Base-by-base conservation (phyloP, 2,888 invertebrate species). In the Xylophagus ater region DNA sequence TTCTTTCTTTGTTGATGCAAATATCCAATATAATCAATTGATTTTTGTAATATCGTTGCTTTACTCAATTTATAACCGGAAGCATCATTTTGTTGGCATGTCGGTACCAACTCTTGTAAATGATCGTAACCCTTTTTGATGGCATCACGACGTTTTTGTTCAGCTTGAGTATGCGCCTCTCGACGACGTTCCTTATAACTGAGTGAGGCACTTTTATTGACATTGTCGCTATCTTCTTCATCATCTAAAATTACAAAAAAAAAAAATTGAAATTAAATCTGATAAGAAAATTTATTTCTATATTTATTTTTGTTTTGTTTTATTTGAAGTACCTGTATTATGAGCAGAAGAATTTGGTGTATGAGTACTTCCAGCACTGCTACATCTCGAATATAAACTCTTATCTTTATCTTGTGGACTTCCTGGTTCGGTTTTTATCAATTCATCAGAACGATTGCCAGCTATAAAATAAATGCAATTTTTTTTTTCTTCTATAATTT, bases 61-160 rank as follows among this genome's bases (percentile, higher is more conserved):
- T 96, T 96, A 65, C 94, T 94, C 24, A 93, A 72, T 66, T 96
- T 96, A 60, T 92, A 90, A 17, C 88, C 87, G 14, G 86, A 84
- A 18, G 88, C 76, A 61, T 94, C 94, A 25, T 83, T 82, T 57
- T 90, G 87, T 59, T 90, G 89, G 56, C 94, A 94, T 37, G 86
- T 89, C 0, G 94, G 94, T 9, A 96, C 93, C 46, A 94, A 67
- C 53, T 85, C 84, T 65, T 93, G 93, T 13, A 96, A 69, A 3
- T 86, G 85, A 62, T 94, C 93, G 61, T 96, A 96, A 1, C 94
- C 94, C 62, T 89, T 92, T 65, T 94, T 96, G 46, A 96, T 96
- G 2, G 94, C 93, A 73, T 96, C 94, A 54, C 94, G 73, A 47
- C 96, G 72, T 59, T 94, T 94, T 62, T 96, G 94, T 63, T 96